Conservation (phyloP, 2,888 invertebrate species). For the Holacanthella duospinosa region DNA sequence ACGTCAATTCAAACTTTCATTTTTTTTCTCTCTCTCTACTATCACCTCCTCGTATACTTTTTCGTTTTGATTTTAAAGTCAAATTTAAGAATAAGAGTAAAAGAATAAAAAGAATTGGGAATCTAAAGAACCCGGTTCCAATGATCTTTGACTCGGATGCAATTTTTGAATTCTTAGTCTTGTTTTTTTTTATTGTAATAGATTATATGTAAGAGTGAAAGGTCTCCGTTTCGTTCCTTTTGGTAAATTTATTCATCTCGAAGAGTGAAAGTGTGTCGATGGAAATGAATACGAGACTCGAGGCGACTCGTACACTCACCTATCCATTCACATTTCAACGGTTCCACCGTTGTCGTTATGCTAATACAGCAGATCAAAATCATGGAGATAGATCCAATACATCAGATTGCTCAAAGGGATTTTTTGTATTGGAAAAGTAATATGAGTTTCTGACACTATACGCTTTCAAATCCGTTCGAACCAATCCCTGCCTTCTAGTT, state of each 20-base stretch:
- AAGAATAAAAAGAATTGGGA: too few relatives aligned
- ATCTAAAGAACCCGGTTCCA: too few relatives aligned
- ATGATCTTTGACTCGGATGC: neutral
- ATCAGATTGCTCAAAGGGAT: neutral
- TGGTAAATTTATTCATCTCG: neutral
- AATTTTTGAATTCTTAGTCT: neutral
- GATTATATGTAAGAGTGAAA: neutral
- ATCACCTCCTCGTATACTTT: too few relatives aligned
- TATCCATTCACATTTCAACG: neutral
- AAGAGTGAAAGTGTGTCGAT: conserved; percentile 2
- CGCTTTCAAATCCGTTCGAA: neutral
- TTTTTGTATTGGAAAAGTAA: neutral
- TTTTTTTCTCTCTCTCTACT: neutral
- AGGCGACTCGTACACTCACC: neutral
- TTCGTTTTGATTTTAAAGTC: too few relatives aligned
- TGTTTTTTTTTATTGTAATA: neutral
- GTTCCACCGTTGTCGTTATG: neutral
- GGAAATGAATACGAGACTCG: neutral
- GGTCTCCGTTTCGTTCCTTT: neutral
- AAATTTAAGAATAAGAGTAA: too few relatives aligned
- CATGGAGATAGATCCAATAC: neutral
- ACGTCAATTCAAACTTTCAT: neutral
- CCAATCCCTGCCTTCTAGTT: neutral
- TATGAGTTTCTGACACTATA: neutral
- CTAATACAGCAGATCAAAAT: neutral